Base-by-base conservation (phyloP, 2,888 invertebrate genomes). In the Plusia festucae region DNA sequence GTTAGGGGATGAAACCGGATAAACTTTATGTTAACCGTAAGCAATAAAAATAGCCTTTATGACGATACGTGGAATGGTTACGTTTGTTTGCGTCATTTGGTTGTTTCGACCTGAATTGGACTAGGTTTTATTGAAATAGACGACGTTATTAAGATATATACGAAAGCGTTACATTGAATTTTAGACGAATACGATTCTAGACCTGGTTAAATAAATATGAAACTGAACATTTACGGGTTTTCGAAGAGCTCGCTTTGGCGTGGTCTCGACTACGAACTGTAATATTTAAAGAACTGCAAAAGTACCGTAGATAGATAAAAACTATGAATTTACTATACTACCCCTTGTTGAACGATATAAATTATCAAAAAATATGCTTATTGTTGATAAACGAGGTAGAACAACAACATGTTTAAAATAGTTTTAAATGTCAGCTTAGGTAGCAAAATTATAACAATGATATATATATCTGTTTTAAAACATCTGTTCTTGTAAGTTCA, bases 1-100 rank as follows among this genome's bases (percentile, higher is more conserved):
- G 90, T 91, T 88, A 84, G 87, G 88, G 93, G 93, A 93, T 93
- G 93, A 91, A 91, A 88, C 88, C 82, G 91, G 91, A 93, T 93
- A 88, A 91, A 92, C 84, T 94, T 94, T 93, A 93, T 93, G 92
- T 91, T 91, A 91, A 93, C 92, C 88, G 92, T 88, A 82, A 85
- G 91, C 91, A 88, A 94, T 94, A 94, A 94, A 94, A 94, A 93
- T 93, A 88, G 91, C 92, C 92, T 94, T 94, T 93, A 94, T 91
- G 91, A 91, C 91, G 88, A 90, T 92, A 93, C 94, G 93, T 93
- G 94, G 91, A 92, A 92, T 93, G 91, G 89, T 89, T 93, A 88
- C 88, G 89, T 88, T 88, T 91, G 88, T 88, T 85, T 86, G 88
- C 85, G 83, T 89, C 88, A 88, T 85, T 88, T 85, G 77, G 82